These are phyloP conservation scores for Mormyrus hasselquistii DNA, from an alignment of 2,797 vertebrate species.

Conservation along the genomic window DNA sequence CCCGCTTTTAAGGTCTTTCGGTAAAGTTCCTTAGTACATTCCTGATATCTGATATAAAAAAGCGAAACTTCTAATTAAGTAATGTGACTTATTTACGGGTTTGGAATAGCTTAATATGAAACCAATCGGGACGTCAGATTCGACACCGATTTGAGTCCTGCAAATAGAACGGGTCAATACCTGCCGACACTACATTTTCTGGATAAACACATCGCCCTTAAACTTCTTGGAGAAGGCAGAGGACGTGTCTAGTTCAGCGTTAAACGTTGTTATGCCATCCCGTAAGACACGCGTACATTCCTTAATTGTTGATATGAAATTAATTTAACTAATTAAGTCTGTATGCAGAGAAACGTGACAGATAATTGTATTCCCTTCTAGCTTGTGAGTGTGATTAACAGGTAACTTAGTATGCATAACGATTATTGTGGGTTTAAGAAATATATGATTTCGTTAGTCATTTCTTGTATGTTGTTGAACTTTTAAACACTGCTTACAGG, in stretches of 20 bases:
- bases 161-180: background rate
- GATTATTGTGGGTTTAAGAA: background rate
- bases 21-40: background rate
- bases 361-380: background rate
- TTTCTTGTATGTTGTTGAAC: background rate
- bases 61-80: background rate
- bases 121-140: background rate
- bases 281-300: background rate
- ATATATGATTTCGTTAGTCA: background rate
- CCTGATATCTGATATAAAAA: background rate
- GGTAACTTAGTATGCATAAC: background rate
- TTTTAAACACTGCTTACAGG: background rate
- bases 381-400: background rate
- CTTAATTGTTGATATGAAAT: background rate
- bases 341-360: background rate
- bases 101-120: background rate
- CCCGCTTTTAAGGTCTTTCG: background rate
- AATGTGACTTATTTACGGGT: background rate
- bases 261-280: background rate
- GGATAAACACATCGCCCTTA: background rate
- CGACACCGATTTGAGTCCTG: background rate
- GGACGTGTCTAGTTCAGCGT: background rate
- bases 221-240: background rate
- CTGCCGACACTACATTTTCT: background rate
- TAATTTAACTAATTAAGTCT: background rate